Percentiles rank a stretch among this genome's conserved stretches.
phyloP scores from a whole-genome alignment of 2,888 invertebrate species.

The Amphimallon solstitiale region DNA sequence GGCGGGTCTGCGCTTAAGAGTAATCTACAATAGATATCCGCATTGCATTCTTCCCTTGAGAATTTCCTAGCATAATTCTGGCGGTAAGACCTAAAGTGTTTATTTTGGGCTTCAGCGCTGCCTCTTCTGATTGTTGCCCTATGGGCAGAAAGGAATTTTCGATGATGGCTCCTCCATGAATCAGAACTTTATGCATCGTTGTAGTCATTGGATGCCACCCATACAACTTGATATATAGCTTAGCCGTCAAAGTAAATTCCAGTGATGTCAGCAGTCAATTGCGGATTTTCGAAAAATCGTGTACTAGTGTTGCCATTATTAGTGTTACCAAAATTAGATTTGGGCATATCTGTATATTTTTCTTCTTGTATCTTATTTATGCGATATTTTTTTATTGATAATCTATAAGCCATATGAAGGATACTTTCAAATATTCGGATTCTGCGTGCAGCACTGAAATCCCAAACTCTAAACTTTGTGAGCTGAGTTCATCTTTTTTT shows the following conservation, averaged over 20 bases:
- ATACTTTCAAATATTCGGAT: no score
- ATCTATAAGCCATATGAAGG: no score
- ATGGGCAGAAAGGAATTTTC: slow-evolving; percentile 50
- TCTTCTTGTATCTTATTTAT: slow-evolving; percentile 6
- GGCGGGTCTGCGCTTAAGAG: no score
- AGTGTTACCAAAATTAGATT: slow-evolving; percentile 43
- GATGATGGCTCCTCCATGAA: slow-evolving; percentile 47
- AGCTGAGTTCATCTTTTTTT: no score
- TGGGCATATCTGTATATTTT: slow-evolving; percentile 37
- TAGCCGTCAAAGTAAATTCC: slow-evolving; percentile 50
- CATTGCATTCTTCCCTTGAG: slow-evolving; percentile 7
- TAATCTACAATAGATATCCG: background rate
- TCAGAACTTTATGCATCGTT: slow-evolving; percentile 50
- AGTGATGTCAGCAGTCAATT: slow-evolving; percentile 51
- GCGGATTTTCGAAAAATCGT: slow-evolving; percentile 46
- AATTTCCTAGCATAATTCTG: background rate
- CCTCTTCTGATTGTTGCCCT: slow-evolving; percentile 46
- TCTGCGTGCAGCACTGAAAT: no score
- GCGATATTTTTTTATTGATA: slow-evolving; percentile 15
- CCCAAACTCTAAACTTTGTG: no score
- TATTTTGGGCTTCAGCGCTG: slow-evolving; percentile 35
- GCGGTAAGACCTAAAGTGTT: background rate
- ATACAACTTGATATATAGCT: slow-evolving; percentile 51
- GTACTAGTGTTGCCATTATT: slow-evolving; percentile 29
- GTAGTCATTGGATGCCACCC: slow-evolving; percentile 52